phyloP scores from a whole-genome alignment of 2,888 invertebrate genomes.

The Neelides folsomi region DNA sequence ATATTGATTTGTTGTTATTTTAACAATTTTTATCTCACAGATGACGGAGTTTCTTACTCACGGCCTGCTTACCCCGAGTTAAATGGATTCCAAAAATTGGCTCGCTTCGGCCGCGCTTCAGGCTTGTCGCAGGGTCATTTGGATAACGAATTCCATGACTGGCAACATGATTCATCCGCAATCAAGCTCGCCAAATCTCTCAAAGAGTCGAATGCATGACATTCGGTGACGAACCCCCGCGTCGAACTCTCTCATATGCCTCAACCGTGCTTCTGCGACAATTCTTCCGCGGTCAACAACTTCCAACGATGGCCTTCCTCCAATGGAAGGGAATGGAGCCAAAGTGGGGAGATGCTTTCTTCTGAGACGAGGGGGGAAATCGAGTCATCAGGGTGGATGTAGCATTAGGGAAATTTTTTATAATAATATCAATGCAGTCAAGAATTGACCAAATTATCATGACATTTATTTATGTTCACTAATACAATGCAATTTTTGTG shows the following conservation, averaged over 20 bases:
- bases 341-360: background rate
- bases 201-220: slow-evolving; percentile 34
- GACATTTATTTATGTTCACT: too few relatives aligned
- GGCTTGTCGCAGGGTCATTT: slow-evolving; percentile 27
- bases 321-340: background rate
- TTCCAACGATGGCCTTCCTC: slow-evolving; percentile 5
- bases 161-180: slow-evolving; percentile 28
- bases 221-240: slow-evolving; percentile 3
- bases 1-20: too few relatives aligned
- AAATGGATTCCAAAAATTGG: slow-evolving; percentile 30
- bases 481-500: too few relatives aligned
- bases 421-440: too few relatives aligned
- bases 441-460: too few relatives aligned
- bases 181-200: slow-evolving; percentile 31
- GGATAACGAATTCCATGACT: slow-evolving; percentile 31
- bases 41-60: slow-evolving; percentile 23
- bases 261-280: slow-evolving; percentile 15
- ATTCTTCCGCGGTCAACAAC: slow-evolving; percentile 7
- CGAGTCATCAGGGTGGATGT: too few relatives aligned
- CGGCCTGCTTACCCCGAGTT: slow-evolving; percentile 24
- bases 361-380: background rate
- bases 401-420: too few relatives aligned
- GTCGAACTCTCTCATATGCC: slow-evolving; percentile 17
- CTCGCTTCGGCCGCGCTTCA: slow-evolving; percentile 26
- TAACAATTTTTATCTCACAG: slow-evolving; percentile 10